Evolutionary conservation across 2,797 vertebrate species (phyloP), one percentile per base, ranked within the genome.

Genomic region (Gymnoscopelus microlampas): DNA sequence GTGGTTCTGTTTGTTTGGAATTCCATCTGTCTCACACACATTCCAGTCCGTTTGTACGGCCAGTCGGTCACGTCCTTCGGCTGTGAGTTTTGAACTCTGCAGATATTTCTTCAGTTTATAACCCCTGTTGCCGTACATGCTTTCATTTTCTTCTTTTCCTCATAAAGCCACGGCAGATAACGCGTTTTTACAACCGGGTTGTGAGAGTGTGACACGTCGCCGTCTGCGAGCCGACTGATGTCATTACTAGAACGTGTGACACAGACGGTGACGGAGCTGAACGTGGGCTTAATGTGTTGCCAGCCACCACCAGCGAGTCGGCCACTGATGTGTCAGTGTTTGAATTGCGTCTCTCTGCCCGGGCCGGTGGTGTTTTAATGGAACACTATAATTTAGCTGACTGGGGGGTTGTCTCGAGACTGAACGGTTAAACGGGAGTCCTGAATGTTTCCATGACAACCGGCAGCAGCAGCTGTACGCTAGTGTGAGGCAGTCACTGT

Each of bases 371-470:
- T 69, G 74, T 60, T 54, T 59, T 72, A 68, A 74, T 61, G 70
- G 77, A 73, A 74, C 72, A 66, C 84, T 85, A 80, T 91, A 83
- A 89, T 92, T 89, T 86, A 85, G 82, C 86, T 82, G 76, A 86
- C 26, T 82, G 81, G 76, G 88, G 83, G 66, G 19, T 79, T 83
- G 84, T 87, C 77, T 86, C 69, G 24, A 81, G 73, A 44, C 39
- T 44, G 39, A 88, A 77, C 57, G 44, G 8, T 44, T 44, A 29
- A 3, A 44, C 39, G 48, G 79, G 85, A 86, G 82, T 87, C 84
- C 74, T 10, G 84, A 85, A 85, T 84, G 91, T 93, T 92, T 91
- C 92, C 88, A 91, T 91, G 91, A 60, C 85, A 68, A 93, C 92
- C 70, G 68, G 86, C 83, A 81, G 87, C 83, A 81, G 87, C 91